Conservation (phyloP, 2,888 invertebrate genomes). For the Ganaspis brasiliensis region DNA sequence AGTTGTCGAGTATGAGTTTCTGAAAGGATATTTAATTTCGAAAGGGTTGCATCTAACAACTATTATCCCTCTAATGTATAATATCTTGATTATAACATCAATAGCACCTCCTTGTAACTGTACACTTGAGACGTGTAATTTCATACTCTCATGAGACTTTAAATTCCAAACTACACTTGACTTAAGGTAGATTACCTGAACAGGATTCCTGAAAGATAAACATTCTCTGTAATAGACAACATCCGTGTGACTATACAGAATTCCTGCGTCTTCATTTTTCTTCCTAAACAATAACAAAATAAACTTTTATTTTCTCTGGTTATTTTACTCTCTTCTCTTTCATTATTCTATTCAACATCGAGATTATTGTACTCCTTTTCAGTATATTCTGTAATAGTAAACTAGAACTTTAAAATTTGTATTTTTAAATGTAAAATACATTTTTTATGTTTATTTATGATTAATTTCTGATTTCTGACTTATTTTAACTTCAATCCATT, state of each 20-base stretch:
- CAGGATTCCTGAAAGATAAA: slow-evolving; percentile 31
- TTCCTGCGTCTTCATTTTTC: too few relatives aligned
- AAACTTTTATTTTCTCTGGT: not conserved
- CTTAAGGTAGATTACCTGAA: slow-evolving; percentile 49
- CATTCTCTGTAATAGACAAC: slow-evolving; percentile 24
- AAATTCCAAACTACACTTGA: slow-evolving; percentile 70
- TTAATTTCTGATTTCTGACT: too few relatives aligned
- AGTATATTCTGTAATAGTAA: too few relatives aligned
- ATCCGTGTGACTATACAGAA: slow-evolving; percentile 57
- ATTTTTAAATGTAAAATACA: too few relatives aligned
- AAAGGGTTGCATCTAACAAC: not conserved
- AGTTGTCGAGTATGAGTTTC: not conserved
- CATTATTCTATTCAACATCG: too few relatives aligned
- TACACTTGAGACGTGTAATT: slow-evolving; percentile 61
- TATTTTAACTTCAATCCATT: too few relatives aligned
- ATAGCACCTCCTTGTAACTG: slow-evolving; percentile 54
- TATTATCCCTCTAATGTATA: not conserved
- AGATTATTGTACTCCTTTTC: too few relatives aligned
- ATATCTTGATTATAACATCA: slow-evolving; percentile 54
- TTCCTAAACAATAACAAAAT: too few relatives aligned
- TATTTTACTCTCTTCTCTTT: too few relatives aligned
- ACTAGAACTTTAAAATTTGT: too few relatives aligned
- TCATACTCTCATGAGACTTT: slow-evolving; percentile 65
- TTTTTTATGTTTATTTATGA: too few relatives aligned
- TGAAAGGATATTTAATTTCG: slow-evolving; percentile 10